Evolutionary conservation across 2,888 invertebrate genomes (phyloP).

Genomic region (Agrilus biguttatus): DNA sequence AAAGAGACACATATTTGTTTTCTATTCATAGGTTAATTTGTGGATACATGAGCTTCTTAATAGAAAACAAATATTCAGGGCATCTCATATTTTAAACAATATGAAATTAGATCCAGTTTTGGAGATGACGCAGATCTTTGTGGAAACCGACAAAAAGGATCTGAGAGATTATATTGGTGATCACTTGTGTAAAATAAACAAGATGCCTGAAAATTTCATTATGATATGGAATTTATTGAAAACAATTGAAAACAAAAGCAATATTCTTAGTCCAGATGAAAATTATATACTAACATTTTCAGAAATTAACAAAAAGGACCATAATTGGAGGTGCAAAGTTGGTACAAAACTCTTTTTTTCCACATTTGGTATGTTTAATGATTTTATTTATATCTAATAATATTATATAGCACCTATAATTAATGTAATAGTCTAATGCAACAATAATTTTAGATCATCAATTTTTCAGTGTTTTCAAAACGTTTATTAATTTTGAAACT

Average conservation of each 20-base stretch:
- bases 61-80: constrained; percentile 49
- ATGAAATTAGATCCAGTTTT: constrained; percentile 42
- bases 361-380: constrained; percentile 37
- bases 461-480: no score
- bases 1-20: constrained; percentile 8
- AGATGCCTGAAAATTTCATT: constrained; percentile 23
- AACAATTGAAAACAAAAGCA: constrained; percentile 16
- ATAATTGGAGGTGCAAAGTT: constrained; percentile 40
- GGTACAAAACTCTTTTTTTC: constrained; percentile 43
- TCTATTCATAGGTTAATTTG: constrained; percentile 38
- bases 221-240: constrained; percentile 32
- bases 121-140: constrained; percentile 42
- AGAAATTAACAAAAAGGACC: constrained; percentile 16
- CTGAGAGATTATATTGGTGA: constrained; percentile 52
- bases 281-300: background rate
- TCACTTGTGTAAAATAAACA: constrained; percentile 40
- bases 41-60: constrained; percentile 48
- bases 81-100: constrained; percentile 47
- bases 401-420: no score
- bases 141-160: constrained; percentile 40
- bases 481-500: no score
- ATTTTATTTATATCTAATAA: no score
- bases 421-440: no score
- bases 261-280: constrained; percentile 1
- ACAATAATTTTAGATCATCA: no score